A percentile compares a stretch with the other conserved stretches of the same genome.
Conservation (phyloP, 2,888 invertebrate species). For the Brachypalpus laphriformis region DNA sequence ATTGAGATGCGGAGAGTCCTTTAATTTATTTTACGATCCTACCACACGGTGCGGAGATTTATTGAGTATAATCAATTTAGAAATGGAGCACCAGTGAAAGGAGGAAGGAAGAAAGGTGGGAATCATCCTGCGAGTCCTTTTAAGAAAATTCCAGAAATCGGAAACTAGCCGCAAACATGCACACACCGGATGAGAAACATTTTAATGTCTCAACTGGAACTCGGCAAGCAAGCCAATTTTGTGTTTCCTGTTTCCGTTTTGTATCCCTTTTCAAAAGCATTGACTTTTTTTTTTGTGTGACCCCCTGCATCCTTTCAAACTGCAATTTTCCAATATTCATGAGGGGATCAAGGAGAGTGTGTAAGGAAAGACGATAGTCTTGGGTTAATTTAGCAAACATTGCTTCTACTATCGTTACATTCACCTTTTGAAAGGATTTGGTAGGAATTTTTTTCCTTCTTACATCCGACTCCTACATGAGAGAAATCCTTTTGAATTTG, state of each 20-base stretch:
- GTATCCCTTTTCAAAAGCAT: constrained; percentile 32
- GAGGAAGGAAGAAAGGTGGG: not conserved
- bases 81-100: constrained; percentile 22
- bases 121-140: constrained; percentile 2
- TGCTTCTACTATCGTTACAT: constrained; percentile 44
- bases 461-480: constrained; percentile 12
- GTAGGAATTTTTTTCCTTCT: not conserved
- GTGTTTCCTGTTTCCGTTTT: constrained; percentile 68
- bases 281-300: not conserved
- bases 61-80: constrained; percentile 64
- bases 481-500: constrained; percentile 58
- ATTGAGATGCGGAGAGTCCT: constrained; percentile 46
- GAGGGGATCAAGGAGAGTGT: constrained; percentile 1
- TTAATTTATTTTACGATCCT: constrained; percentile 70
- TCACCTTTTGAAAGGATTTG: constrained; percentile 57
- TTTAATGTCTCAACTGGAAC: constrained; percentile 51
- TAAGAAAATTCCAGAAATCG: constrained; percentile 44
- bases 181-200: constrained; percentile 29
- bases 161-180: constrained; percentile 49
- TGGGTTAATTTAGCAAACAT: constrained; percentile 72
- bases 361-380: constrained; percentile 42
- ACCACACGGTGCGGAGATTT: constrained; percentile 63
- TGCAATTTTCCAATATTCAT: constrained; percentile 68
- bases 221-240: constrained; percentile 65
- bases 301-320: constrained; percentile 36